Conservation (phyloP, 1,140 invertebrate genomes). For the Oreohelix idahoensis region DNA sequence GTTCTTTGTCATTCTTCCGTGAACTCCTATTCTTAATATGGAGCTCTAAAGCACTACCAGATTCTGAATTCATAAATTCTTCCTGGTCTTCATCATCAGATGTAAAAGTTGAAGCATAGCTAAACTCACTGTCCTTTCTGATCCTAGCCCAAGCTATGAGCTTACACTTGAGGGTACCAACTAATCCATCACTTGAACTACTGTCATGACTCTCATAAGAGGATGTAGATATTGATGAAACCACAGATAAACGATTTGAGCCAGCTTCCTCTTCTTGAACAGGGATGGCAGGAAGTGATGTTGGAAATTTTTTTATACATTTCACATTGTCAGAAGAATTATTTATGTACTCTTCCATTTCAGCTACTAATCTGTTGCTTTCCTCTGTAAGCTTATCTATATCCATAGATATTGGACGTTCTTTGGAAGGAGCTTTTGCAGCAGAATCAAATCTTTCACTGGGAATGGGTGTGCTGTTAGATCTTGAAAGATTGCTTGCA, state of each 20-base stretch:
- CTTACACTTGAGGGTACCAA: conserved; percentile 54
- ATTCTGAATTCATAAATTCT: not conserved
- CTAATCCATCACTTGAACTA: conserved; percentile 49
- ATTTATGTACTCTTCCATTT: conserved; percentile 63
- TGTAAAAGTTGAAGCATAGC: conserved; percentile 5
- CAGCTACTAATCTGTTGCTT: conserved; percentile 57
- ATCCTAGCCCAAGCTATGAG: conserved; percentile 45
- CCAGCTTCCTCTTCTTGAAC: conserved; percentile 17
- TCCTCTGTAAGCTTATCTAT: conserved; percentile 45
- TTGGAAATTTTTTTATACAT: conserved; percentile 52
- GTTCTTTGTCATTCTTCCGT: conserved; percentile 35
- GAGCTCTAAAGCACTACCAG: not conserved
- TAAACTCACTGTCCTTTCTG: conserved; percentile 35
- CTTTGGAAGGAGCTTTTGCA: not conserved
- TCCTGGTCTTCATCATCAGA: conserved; percentile 28
- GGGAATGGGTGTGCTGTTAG: conserved; percentile 11
- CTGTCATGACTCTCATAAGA: conserved; percentile 58
- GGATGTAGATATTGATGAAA: conserved; percentile 56
- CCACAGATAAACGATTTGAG: conserved; percentile 51
- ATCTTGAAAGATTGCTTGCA: conserved; percentile 13
- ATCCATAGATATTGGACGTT: conserved; percentile 35
- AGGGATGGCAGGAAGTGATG: conserved; percentile 41
- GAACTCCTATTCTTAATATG: not conserved
- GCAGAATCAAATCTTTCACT: not conserved
- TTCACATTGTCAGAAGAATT: conserved; percentile 44